A percentile compares a stretch with the other conserved stretches of the same genome.
Evolutionary conservation across 2,888 invertebrate species (phyloP).

Genomic region (Bellardia pandia): DNA sequence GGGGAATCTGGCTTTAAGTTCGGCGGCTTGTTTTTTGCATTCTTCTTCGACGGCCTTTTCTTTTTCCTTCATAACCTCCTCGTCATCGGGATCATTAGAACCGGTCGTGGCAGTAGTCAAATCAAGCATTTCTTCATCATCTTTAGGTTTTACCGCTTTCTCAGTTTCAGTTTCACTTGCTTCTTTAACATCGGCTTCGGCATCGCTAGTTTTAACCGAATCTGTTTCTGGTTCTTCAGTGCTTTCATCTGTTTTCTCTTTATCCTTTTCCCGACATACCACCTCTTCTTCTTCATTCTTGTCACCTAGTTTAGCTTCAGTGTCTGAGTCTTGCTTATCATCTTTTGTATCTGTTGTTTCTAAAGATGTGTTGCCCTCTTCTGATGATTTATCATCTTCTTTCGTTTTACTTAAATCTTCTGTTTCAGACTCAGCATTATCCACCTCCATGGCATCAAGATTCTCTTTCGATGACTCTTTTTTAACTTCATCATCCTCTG

Average conservation of each 20-base stretch:
- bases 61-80: slow-evolving; percentile 83
- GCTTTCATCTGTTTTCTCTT: slow-evolving; percentile 18
- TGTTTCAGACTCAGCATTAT: slow-evolving; percentile 34
- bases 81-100: slow-evolving; percentile 82
- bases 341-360: slow-evolving; percentile 63
- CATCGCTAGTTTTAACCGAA: slow-evolving; percentile 36
- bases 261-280: slow-evolving; percentile 1
- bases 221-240: slow-evolving; percentile 35
- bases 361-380: slow-evolving; percentile 56
- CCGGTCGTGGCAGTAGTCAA: slow-evolving; percentile 77
- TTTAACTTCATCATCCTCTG: slow-evolving; percentile 45
- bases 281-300: slow-evolving; percentile 33
- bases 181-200: slow-evolving; percentile 19
- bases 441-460: slow-evolving; percentile 31
- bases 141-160: slow-evolving; percentile 57
- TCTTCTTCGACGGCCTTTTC: slow-evolving; percentile 83
- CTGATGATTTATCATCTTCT: slow-evolving; percentile 74
- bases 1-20: slow-evolving; percentile 89
- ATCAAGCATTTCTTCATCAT: slow-evolving; percentile 78
- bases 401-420: slow-evolving; percentile 65
- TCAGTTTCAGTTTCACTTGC: slow-evolving; percentile 50
- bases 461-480: slow-evolving; percentile 7
- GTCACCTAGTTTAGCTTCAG: slow-evolving; percentile 5
- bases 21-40: slow-evolving; percentile 85
- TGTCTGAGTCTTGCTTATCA: slow-evolving; percentile 58